These are phyloP conservation scores for Syrphus vitripennis DNA, from an alignment of 2,888 invertebrate genomes.

Conservation along the genomic window DNA sequence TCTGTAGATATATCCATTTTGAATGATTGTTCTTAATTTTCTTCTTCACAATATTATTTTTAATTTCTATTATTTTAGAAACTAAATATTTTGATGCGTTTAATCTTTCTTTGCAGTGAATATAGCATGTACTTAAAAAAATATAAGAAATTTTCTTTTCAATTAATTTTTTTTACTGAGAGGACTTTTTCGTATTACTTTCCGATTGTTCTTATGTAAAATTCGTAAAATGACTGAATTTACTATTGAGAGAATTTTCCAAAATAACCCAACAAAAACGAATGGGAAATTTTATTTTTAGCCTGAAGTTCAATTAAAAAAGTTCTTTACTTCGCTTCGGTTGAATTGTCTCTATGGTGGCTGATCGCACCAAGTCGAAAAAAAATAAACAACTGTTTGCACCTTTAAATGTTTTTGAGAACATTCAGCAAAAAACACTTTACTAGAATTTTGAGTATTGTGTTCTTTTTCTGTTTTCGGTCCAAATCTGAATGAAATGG, in stretches of 20 bases:
- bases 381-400: constrained; percentile 51
- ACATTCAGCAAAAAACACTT: constrained; percentile 22
- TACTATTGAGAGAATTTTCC: constrained; percentile 73
- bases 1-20: constrained; percentile 88
- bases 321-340: constrained; percentile 49
- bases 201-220: constrained; percentile 66
- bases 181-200: constrained; percentile 38
- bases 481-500: not conserved
- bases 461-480: constrained; percentile 8
- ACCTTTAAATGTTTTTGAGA: constrained; percentile 35
- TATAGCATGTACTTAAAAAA: not conserved
- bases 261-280: constrained; percentile 74
- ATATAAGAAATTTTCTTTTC: constrained; percentile 30
- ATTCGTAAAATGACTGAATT: constrained; percentile 63
- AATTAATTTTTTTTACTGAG: constrained; percentile 9
- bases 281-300: constrained; percentile 72
- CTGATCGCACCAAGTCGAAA: constrained; percentile 42
- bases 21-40: constrained; percentile 55
- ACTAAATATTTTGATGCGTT: not conserved
- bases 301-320: constrained; percentile 46
- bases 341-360: constrained; percentile 46
- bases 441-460: not conserved
- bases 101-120: not conserved
- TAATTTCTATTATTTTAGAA: not conserved
- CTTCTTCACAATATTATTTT: not conserved